Evolutionary conservation across 2,797 vertebrate genomes (phyloP), one percentile per base, ranked within the genome.

Genomic region (Balearica regulorum): DNA sequence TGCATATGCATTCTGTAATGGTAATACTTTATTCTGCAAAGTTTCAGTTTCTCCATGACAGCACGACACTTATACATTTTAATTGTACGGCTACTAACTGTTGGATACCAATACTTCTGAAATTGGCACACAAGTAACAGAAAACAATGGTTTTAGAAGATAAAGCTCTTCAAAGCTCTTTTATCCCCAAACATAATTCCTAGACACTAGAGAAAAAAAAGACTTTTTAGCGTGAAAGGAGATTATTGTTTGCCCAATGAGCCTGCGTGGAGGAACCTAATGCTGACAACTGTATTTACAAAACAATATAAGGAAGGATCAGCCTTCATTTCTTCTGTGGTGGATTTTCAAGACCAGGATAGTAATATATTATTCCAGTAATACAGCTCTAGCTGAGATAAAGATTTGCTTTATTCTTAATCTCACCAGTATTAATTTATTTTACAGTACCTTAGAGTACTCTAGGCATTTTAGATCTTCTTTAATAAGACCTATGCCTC

Each of bases 131-230:
- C 33, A 82, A 87, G 61, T 49, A 93, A 89, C 55, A 87, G 46
- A 93, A 96, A 92, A 94, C 94, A 96, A 94, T 72, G 51, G 79
- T 10, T 91, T 96, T 91, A 76, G 62, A 82, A 94, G 62, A 94
- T 83, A 96, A 96, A 94, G 93, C 76, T 87, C 71, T 95, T 93
- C 81, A 80, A 96, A 95, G 81, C 81, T 87, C 68, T 89, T 96
- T 89, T 89, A 96, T 95, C 78, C 55, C 62, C 81, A 82, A 69
- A 88, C 1, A 6, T 94, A 95, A 94, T 89, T 95, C 70, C 68
- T 85, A 89, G 55, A 93, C 55, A 53, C 53, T 71, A 73, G 70
- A 86, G 61, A 25, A 53, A 81, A 80, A 31, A 54, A 31, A 61
- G 15, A 83, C 54, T 48, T 97, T 93, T 93, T 62, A 82, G 76